These are phyloP conservation scores for Pyralis farinalis DNA, from an alignment of 2,888 invertebrate species.

Conservation along the genomic window DNA sequence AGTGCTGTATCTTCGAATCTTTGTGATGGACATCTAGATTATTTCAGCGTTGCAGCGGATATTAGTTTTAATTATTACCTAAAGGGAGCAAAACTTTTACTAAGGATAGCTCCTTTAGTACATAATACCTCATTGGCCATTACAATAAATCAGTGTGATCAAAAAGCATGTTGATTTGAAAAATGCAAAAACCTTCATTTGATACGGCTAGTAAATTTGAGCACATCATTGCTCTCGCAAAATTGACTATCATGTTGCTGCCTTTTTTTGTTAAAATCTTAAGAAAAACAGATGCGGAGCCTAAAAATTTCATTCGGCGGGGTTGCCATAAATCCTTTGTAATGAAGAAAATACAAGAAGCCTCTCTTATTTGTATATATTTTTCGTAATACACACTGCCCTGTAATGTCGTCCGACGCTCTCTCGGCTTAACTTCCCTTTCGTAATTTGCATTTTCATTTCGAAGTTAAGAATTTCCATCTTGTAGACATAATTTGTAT, in stretches of 20 bases:
- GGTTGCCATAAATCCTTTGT: conserved; percentile 16
- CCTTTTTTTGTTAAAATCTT: conserved; percentile 5
- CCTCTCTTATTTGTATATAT: conserved; percentile 10
- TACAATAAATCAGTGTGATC: not conserved
- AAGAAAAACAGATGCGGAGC: conserved; percentile 5
- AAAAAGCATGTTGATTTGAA: not conserved
- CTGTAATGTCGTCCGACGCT: conserved; percentile 20
- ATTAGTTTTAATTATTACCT: no score
- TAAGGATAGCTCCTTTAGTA: no score
- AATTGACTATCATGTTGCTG: conserved; percentile 1
- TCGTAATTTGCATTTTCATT: conserved; percentile 40
- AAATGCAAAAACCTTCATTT: not conserved
- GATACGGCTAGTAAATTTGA: not conserved
- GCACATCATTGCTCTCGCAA: conserved; percentile 1
- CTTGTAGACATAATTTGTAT: no score
- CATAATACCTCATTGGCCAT: no score
- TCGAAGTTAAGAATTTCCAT: conserved; percentile 24
- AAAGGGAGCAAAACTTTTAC: no score
- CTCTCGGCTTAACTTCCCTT: conserved; percentile 26
- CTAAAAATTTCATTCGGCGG: conserved; percentile 6
- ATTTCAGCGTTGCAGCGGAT: no score
- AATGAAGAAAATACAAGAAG: conserved; percentile 15
- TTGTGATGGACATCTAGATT: no score
- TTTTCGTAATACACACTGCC: conserved; percentile 20
- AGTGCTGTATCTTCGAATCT: no score